These are phyloP conservation scores for Montipora foliosa DNA, from an alignment of 64 coral and sea anemone species.

Conservation along the genomic window DNA sequence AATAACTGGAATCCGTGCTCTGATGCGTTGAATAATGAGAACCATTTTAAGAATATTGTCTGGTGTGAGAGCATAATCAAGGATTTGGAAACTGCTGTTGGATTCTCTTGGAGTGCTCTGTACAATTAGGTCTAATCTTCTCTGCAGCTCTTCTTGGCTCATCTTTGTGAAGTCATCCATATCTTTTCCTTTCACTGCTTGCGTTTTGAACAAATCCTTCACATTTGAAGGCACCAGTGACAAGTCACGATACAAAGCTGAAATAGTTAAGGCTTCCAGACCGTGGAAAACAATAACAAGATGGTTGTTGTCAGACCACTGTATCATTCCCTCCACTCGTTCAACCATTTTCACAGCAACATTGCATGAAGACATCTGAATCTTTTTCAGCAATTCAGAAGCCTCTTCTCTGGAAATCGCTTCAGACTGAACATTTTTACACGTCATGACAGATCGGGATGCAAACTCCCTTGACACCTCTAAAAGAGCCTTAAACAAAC, in stretches of 20 bases:
- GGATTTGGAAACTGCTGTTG: not conserved
- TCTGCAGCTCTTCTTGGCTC: constrained; percentile 76
- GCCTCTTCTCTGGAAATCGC: constrained; percentile 45
- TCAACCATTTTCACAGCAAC: constrained; percentile 60
- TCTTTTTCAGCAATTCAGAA: constrained; percentile 22
- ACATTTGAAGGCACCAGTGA: constrained; percentile 67
- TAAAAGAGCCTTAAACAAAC: constrained; percentile 84
- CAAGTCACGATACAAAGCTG: constrained; percentile 79
- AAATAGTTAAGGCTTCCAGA: constrained; percentile 64
- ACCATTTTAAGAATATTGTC: constrained; percentile 97
- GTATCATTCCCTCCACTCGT: constrained; percentile 80
- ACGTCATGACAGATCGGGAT: constrained; percentile 64
- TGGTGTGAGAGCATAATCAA: constrained; percentile 86
- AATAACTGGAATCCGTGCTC: constrained; percentile 87
- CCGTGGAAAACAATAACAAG: constrained; percentile 77
- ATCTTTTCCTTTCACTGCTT: constrained; percentile 63
- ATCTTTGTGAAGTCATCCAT: constrained; percentile 78
- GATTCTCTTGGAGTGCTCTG: constrained; percentile 17
- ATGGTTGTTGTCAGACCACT: constrained; percentile 77
- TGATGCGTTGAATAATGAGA: constrained; percentile 87
- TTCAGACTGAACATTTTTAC: constrained; percentile 60
- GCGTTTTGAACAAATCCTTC: constrained; percentile 75
- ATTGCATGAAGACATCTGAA: not conserved
- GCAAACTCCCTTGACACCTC: constrained; percentile 86
- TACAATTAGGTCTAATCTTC: constrained; percentile 65